Base-by-base conservation (phyloP, 1,140 invertebrate genomes). In the Achatina immaculata region DNA sequence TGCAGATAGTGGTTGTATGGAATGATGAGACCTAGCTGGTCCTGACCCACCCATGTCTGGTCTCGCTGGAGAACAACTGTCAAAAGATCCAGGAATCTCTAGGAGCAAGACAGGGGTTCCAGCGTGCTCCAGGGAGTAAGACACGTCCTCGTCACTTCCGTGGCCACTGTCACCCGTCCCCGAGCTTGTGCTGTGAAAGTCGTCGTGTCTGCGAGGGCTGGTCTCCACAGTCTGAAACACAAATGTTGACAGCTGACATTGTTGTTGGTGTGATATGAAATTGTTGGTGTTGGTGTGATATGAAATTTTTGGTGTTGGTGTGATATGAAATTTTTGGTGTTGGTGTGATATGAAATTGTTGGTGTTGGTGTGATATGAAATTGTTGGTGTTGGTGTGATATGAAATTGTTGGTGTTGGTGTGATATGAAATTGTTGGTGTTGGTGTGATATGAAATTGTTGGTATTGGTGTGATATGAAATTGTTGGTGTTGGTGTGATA, bases 161-260 rank as follows among this genome's bases (percentile, higher is more conserved):
- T 83, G 81, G 3, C 83, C 83, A 75, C 83, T 84, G 82, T 84
- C 83, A 1, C 83, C 83, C 0, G n/a, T 19, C 2, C 51, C 66
- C 9, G 83, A 84, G 65, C 81, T 84, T 38, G 81, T 83, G 78
- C 83, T 83, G 80, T 83, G 83, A 68, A 81, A 83, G 80, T 84
- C 83, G 36, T 84, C 83, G 7, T 75, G 81, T 36, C 71, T 76
- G 19, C 55, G 21, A 1, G 9, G 21, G 19, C 51, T 65, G 14
- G 45, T 42, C 31, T 72, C 38, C 31, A 45, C 51, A 31, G 58
- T 21, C 78, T 80, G 58, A n/a, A 72, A 45, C 19, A 40, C 34
- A 40, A 1, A 19, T 9, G n/a, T 11, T 40, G 1, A 69, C n/a
- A 40, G 21, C n/a, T 69, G 66, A 40, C 34, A 0, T 21, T 38